Base-by-base conservation (phyloP, 2,113 vertebrate genomes). In the Onychostoma macrolepis region DNA sequence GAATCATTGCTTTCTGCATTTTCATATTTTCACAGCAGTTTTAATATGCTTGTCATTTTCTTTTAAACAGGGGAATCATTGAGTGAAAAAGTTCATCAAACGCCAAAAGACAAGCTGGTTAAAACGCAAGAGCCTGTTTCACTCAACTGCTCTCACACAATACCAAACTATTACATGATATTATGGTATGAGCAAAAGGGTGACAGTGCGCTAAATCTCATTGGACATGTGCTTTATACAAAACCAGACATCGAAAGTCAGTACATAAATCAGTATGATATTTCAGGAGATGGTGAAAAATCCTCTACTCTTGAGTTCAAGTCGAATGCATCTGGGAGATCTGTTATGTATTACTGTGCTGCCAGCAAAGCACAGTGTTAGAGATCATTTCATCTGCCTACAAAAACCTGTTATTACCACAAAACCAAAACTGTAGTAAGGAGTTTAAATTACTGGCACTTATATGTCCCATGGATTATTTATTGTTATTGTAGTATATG, bases 331-430 rank as follows among this genome's bases (percentile, higher is more conserved):
- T 28, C 26, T 56, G 71, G 43, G 76, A 86, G 38, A 63, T 76
- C 38, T 80, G 87, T 63, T 30, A 72, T 75, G 10, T 89, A 88
- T 67, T 90, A 88, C 63, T 90, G 87, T 87, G 87, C 85, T 77
- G 88, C 82, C 2, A 74, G 80, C 4, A 2, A 38, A 58, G 86
- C 88, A 88, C 88, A 84, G 84, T 88, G 80, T 79, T 63, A 9
- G 36, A 67, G 1, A 26, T 33, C 26, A 36, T 43, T 48, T 48
- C 19, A 17, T 72, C 45, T 53, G 3, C 21, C 7, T 72, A 77
- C 87, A 89, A 87, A 80, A 89, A 87, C 41, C 15, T 65, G 24
- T 67, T 67, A 12, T n/a, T 5, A 61, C 28, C 85, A 53, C 33
- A 41, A 85, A 72, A 48, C 72, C 41, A 26, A 15, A 24, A 75